Evolutionary conservation across 1,140 invertebrate genomes (phyloP).

Genomic region (Vollenhovia emeryi): DNA sequence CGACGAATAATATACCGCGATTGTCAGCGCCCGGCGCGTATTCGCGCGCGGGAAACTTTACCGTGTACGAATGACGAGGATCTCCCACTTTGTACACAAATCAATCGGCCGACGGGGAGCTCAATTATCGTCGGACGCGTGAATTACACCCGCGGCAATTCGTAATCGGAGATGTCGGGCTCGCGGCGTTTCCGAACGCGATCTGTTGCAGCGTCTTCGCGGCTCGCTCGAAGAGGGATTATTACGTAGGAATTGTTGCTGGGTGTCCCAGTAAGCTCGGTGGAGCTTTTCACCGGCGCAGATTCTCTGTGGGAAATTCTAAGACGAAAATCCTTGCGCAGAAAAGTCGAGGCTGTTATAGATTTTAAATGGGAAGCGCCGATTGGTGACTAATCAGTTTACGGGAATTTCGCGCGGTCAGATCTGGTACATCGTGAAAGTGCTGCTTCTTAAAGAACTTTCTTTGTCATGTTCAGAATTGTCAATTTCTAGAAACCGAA

Average conservation of each 20-base stretch:
- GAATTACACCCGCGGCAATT: not conserved
- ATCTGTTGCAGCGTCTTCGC: not conserved
- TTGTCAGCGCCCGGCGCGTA: not conserved
- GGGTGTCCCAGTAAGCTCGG: no score
- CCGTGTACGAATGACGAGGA: constrained; percentile 34
- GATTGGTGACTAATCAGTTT: no score
- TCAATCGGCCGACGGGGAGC: constrained; percentile 15
- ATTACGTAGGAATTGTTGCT: not conserved
- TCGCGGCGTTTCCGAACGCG: not conserved
- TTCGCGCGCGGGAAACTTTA: constrained; percentile 19
- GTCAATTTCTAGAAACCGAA: no score
- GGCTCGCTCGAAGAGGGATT: not conserved
- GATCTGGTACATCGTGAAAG: no score
- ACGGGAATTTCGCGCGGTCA: no score
- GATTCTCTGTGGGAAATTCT: no score
- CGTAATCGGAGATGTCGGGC: not conserved
- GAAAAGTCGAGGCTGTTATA: no score
- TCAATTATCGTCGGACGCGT: constrained; percentile 34
- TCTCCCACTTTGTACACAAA: constrained; percentile 23
- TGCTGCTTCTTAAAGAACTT: no score
- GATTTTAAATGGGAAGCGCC: no score
- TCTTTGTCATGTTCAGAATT: no score
- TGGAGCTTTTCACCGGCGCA: no score
- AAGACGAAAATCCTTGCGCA: no score
- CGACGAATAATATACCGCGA: constrained; percentile 61